Evolutionary conservation across 2,888 invertebrate genomes (phyloP).

Genomic region (Apodemia zela): DNA sequence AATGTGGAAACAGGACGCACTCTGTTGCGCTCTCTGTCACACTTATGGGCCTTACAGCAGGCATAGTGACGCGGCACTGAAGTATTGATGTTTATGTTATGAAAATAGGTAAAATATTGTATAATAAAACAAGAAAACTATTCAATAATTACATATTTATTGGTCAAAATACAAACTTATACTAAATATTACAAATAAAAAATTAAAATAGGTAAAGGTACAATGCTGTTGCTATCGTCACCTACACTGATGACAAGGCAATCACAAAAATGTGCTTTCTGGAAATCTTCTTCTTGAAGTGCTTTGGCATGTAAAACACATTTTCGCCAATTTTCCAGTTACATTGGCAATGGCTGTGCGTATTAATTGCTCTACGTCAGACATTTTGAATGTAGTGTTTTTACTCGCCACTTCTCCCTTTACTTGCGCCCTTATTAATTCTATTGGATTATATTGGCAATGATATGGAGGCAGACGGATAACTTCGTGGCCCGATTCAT

Average conservation of each 20-base stretch:
- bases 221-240: not conserved
- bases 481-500: not conserved
- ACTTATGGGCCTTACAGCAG: not conserved
- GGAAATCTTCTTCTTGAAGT: slow-evolving; percentile 1
- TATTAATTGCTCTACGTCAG: not conserved
- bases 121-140: not conserved
- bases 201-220: not conserved
- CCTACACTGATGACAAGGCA: not conserved
- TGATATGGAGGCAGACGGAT: not conserved
- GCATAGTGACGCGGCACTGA: not conserved
- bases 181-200: not conserved
- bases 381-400: too few relatives aligned
- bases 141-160: not conserved
- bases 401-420: not conserved
- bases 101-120: not conserved
- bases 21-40: not conserved
- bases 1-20: not conserved
- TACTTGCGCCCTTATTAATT: not conserved
- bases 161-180: not conserved
- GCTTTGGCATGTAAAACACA: not conserved
- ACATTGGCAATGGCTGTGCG: not conserved
- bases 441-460: not conserved
- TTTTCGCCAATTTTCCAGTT: not conserved
- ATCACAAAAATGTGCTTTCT: not conserved
- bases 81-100: not conserved